These are phyloP conservation scores for Drosophila prosaltans DNA, from an alignment of 1,140 invertebrate species.

Conservation along the genomic window DNA sequence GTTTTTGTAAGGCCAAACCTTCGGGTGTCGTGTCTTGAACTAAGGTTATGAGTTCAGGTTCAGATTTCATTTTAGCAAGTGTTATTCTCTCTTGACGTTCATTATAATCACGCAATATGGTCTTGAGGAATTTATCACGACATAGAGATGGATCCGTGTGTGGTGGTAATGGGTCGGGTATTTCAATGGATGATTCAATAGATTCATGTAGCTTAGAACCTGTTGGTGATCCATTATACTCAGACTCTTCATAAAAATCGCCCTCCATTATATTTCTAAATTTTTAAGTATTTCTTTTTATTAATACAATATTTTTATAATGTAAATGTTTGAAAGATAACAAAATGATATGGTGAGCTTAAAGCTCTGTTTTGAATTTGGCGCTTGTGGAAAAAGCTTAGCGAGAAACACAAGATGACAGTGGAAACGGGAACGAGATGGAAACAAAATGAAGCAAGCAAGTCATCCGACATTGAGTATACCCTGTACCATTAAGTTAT, in stretches of 20 bases:
- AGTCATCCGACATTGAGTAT: too few species aligned
- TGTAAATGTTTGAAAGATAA: not conserved
- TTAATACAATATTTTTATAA: not conserved
- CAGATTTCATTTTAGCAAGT: too few species aligned
- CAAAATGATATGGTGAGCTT: too few species aligned
- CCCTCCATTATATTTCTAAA: not conserved
- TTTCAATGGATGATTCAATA: not conserved
- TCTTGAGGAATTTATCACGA: conserved; percentile 45
- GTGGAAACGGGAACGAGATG: not conserved
- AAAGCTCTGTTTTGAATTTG: not conserved
- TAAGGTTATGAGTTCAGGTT: too few species aligned
- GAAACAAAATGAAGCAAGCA: not conserved
- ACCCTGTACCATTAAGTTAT: too few species aligned
- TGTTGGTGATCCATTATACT: not conserved
- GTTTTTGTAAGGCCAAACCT: too few species aligned
- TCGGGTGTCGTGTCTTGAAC: too few species aligned
- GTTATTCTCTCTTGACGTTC: not conserved
- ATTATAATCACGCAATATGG: not conserved
- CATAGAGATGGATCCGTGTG: conserved; percentile 40
- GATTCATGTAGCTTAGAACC: not conserved
- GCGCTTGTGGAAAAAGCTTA: conserved; percentile 3
- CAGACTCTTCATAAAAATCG: not conserved
- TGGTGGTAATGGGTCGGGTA: conserved; percentile 39
- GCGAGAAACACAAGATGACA: not conserved
- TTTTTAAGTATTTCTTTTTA: not conserved